These are phyloP conservation scores for Pandemis cinnamomeana DNA, from an alignment of 2,888 invertebrate species.

Conservation along the genomic window DNA sequence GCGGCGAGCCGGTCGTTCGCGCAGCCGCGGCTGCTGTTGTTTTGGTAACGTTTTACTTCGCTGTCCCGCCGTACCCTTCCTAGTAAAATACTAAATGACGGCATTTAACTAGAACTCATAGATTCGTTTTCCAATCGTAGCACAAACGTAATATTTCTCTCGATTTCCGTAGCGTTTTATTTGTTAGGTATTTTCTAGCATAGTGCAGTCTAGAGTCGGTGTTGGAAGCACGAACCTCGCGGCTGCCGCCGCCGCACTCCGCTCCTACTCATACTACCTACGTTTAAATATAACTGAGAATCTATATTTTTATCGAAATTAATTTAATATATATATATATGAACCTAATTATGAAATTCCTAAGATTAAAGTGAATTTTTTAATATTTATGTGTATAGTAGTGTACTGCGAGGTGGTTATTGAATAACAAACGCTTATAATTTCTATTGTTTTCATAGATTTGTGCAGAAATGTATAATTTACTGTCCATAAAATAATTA, in stretches of 20 bases:
- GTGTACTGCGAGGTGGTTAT: conserved; percentile 75
- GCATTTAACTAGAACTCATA: conserved; percentile 77
- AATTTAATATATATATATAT: conserved; percentile 62
- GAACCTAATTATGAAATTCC: conserved; percentile 81
- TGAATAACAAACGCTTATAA: conserved; percentile 71
- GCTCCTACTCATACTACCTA: conserved; percentile 69
- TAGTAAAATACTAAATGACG: conserved; percentile 61
- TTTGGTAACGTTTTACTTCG: conserved; percentile 75
- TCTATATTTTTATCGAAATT: conserved; percentile 83
- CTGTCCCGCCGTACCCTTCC: conserved; percentile 49
- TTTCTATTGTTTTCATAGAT: conserved; percentile 68
- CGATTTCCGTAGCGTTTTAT: conserved; percentile 65
- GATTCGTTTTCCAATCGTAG: conserved; percentile 68
- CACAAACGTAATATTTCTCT: conserved; percentile 70
- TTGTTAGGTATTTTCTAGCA: conserved; percentile 64
- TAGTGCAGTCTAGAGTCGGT: conserved; percentile 63
- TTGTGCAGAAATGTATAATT: conserved; percentile 75
- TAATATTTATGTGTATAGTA: conserved; percentile 81
- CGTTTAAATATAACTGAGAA: conserved; percentile 76
- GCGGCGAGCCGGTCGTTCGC: conserved; percentile 56
- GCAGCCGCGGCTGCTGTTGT: conserved; percentile 75
- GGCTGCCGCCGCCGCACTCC: conserved; percentile 61
- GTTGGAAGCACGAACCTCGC: conserved; percentile 57
- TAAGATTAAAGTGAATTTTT: conserved; percentile 77
- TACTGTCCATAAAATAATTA: conserved; percentile 79